Base-by-base conservation (phyloP, 1,140 invertebrate species). In the Tetramorium simillimum region DNA sequence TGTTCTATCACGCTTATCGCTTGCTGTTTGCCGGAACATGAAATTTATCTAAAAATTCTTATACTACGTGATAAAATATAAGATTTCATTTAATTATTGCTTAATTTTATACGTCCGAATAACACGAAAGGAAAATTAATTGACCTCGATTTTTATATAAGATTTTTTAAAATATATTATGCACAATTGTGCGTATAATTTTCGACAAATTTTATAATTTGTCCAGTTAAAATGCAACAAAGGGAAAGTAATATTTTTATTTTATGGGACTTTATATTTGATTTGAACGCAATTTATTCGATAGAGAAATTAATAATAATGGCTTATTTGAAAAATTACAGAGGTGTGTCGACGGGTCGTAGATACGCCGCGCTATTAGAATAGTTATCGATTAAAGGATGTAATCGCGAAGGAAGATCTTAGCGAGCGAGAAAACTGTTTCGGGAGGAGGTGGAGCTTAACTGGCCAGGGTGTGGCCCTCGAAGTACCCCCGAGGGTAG, bases 401-500 rank as follows among this genome's bases (percentile, higher is more conserved):
- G 53, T 82, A 90, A 85, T 86, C 70, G 53, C 77, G 67, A 70
- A 67, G 86, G 70, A 86, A 76, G 73, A 88, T 89, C 75, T 91
- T 70, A 78, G 62, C 56, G 88, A 82, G 78, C 62, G 88, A 70
- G 78, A 88, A 82, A 86, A 51, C 86, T 18, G 58, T 89, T 89
- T 89, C 72, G 81, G 85, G 77, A 88, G 90, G 90, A 88, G 90
- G 90, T 89, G 90, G 90, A 91, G 90, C 86, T 58, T 91, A 78
- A 7, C 81, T 58, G 62, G 65, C 63, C 86, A 89, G 90, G 90
- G 90, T 89, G 90, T 86, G 90, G 90, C 76, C 70, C 90, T 88
- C 82, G 80, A 87, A 87, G 84, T 86, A 88, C 40, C 78, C 62
- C 67, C 82, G 86, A 88, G 90, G 90, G 90, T 91, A 91, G 90